Evolutionary conservation across 2,113 vertebrate genomes (phyloP), one percentile per base, ranked within the genome.

Genomic region (Stigmatopora argus): DNA sequence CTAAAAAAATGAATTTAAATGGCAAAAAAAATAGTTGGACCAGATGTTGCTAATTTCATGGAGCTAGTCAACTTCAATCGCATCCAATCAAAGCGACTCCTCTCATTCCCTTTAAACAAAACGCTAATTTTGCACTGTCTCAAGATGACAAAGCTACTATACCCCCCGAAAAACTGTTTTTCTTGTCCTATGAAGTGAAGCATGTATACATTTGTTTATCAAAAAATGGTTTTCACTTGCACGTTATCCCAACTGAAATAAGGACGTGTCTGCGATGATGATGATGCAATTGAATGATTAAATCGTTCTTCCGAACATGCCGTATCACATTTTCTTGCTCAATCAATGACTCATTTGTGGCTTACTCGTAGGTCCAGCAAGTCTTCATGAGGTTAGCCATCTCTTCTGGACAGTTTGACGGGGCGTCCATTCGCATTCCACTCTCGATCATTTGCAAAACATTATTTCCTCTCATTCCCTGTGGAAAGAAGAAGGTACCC

Each of bases 391-490:
- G 85, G 12, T 93, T 89, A 0, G 92, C 95, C 79, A 97, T 89
- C 89, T 98, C 96, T 18, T 78, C 21, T 0, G 96, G 95, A 68
- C 95, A 97, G 65, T 85, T 87, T 0, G 63, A 0, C 0, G 96
- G 97, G 53, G 91, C 62, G 0, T 91, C 90, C 95, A 99, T 92
- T 17, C 97, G 88, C 10, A 89, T 82, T n/a, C 94, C 94, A 72
- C 80, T 89, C 73, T 98, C 96, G 78, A 99, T 90, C 95, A 98
- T 95, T 66, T 92, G 91, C 1, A 93, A 86, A 8, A 98, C 97
- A 14, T 98, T 96, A 19, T 91, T 92, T 49, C 96, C 96, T 86
- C 97, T 98, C 95, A 98, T 95, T 38, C 96, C 95, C 96, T 99
- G 74, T 19, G 73, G 4, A 86, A 3, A 49, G 53, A 13, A 31